Evolutionary conservation across 2,888 invertebrate species (phyloP), one percentile per base, ranked within the genome.

Genomic region (Pterostichus niger): DNA sequence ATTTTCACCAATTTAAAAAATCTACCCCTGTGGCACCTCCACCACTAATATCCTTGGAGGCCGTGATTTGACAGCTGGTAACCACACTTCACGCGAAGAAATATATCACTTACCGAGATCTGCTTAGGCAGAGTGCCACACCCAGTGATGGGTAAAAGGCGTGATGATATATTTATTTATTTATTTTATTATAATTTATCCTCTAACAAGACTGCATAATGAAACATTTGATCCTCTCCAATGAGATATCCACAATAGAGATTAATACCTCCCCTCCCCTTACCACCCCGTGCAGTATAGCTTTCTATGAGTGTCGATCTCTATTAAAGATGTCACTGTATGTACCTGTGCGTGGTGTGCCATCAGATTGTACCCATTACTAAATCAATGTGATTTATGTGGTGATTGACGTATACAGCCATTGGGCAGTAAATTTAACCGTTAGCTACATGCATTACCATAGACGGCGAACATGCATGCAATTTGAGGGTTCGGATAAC

Each of bases 361-460:
- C 10, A 71, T 71, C 68, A 71, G 17, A 17, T 44, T 44, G 68
- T 13, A 11, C 40, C 68, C 68, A 76, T 76, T 76, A 76, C 56
- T 76, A 76, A 76, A 76, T 76, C 76, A 76, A 76, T 76, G 76
- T 76, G 56, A 76, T 76, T 76, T 56, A 76, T 56, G 56, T 56
- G 76, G 17, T 76, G 76, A 76, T 76, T 76, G 76, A 76, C 56
- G 56, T 76, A 35, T 76, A 71, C 68, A 71, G 68, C 68, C 68
- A 71, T 54, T 76, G 76, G 56, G 56, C 76, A 76, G 76, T 56
- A 40, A 76, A 76, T 76, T 76, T 35, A 76, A 76, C 54, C 33
- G 54, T 76, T 71, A 71, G 44, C 68, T 13, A 71, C 68, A 71
- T 46, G 68, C 68, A 71, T 71, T 71, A 71, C 40, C 68, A 71